A percentile compares a stretch with the other conserved stretches of the same genome.
phyloP scores from a whole-genome alignment of 2,113 vertebrate genomes.

The Tilapia sparmanii region DNA sequence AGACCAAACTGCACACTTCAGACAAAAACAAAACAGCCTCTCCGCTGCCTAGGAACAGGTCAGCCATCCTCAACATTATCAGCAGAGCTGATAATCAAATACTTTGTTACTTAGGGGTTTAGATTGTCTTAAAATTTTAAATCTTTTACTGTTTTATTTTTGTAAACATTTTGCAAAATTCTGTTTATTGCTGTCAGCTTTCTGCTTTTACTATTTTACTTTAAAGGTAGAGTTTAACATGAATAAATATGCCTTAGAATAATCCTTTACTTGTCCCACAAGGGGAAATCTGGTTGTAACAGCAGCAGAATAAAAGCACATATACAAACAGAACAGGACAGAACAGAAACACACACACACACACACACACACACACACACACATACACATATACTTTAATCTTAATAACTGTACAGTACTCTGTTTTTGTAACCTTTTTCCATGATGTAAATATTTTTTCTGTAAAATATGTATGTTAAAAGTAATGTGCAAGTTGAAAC shows the following conservation, averaged over 20 bases:
- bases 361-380: neutral
- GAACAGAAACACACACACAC: neutral
- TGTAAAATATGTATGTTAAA: too few relatives aligned
- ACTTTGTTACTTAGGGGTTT: neutral
- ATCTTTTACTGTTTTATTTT: neutral
- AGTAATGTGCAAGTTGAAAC: neutral
- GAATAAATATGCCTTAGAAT: neutral
- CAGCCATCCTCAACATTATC: neutral
- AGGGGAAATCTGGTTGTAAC: neutral
- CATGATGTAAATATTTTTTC: too few relatives aligned
- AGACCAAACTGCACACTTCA: constrained; percentile 75
- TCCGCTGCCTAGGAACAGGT: constrained; percentile 71
- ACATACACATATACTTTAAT: too few relatives aligned
- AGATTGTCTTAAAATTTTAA: neutral
- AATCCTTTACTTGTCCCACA: too few relatives aligned
- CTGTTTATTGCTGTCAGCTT: neutral
- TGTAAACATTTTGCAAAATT: neutral
- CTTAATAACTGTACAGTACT: too few relatives aligned
- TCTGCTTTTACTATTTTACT: neutral
- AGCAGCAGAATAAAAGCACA: neutral
- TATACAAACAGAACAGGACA: neutral
- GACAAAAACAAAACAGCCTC: constrained; percentile 70
- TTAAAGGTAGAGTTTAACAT: neutral
- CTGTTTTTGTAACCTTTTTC: too few relatives aligned
- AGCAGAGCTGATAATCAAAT: neutral